Conservation (phyloP, 1,140 invertebrate species). For the Physella acuta region DNA sequence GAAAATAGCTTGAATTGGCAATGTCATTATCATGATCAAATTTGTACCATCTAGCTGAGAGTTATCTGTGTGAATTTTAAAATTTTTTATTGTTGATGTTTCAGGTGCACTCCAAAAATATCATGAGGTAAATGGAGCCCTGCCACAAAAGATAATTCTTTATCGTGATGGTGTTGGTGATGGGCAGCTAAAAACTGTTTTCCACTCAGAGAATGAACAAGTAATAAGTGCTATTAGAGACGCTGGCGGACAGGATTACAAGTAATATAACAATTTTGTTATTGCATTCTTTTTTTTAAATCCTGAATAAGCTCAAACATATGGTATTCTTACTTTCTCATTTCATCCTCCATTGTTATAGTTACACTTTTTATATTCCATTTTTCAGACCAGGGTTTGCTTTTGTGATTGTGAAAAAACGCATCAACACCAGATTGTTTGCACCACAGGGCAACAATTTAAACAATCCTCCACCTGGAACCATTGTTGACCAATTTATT, state of each 20-base stretch:
- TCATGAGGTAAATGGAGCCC: slow-evolving; percentile 38
- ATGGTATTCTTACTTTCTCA: no score
- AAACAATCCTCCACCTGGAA: slow-evolving; percentile 68
- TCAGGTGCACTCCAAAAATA: slow-evolving; percentile 47
- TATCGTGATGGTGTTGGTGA: slow-evolving; percentile 91
- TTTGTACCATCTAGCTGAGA: no score
- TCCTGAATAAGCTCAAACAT: neutral
- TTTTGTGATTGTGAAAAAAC: slow-evolving; percentile 85
- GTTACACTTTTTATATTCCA: neutral
- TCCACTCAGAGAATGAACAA: slow-evolving; percentile 78
- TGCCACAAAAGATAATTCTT: slow-evolving; percentile 80
- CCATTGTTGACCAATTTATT: slow-evolving; percentile 77
- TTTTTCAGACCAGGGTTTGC: slow-evolving; percentile 67
- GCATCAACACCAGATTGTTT: slow-evolving; percentile 79
- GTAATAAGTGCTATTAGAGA: slow-evolving; percentile 54
- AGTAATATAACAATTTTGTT: slow-evolving; percentile 32
- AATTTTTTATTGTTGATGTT: slow-evolving; percentile 23
- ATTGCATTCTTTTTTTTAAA: neutral
- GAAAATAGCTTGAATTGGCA: no score
- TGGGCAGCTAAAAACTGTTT: slow-evolving; percentile 73
- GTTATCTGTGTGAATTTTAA: no score
- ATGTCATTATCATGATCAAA: no score
- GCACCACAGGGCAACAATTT: slow-evolving; percentile 9
- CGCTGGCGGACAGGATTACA: slow-evolving; percentile 37
- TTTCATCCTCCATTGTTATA: neutral